Evolutionary conservation across 2,113 vertebrate genomes (phyloP).

Genomic region (Rattus rattus): DNA sequence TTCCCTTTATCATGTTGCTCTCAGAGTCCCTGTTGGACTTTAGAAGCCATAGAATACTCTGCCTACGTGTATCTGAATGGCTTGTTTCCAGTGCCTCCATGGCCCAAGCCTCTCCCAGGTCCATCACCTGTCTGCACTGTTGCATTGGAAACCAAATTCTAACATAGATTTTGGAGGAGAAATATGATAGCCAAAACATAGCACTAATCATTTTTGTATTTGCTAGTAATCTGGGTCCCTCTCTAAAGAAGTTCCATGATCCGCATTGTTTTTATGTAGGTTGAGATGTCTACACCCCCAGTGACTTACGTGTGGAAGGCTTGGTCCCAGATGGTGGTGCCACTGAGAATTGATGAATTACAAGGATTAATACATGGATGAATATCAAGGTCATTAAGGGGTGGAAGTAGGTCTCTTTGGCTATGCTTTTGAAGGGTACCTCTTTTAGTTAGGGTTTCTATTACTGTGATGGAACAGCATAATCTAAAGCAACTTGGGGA

Average conservation of each 20-base stretch:
- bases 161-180: not conserved
- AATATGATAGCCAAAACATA: not conserved
- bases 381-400: not conserved
- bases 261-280: not conserved
- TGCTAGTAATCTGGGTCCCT: fast-evolving
- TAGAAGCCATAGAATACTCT: not conserved
- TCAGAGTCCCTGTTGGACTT: not conserved
- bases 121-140: not conserved
- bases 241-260: not conserved
- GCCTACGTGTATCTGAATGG: not conserved
- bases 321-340: not conserved
- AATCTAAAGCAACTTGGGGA: not conserved
- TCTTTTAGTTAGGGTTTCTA: not conserved
- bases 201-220: not conserved
- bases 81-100: not conserved
- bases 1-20: not conserved
- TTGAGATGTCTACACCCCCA: too few relatives aligned
- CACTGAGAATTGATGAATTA: not conserved
- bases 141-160: not conserved
- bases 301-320: not conserved
- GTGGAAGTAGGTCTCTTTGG: not conserved
- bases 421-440: not conserved
- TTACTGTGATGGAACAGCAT: not conserved
- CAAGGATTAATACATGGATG: not conserved
- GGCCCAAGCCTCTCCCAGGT: not conserved